These are phyloP conservation scores for Cyphomyrmex costatus DNA, from an alignment of 1,140 invertebrate genomes.

Conservation along the genomic window DNA sequence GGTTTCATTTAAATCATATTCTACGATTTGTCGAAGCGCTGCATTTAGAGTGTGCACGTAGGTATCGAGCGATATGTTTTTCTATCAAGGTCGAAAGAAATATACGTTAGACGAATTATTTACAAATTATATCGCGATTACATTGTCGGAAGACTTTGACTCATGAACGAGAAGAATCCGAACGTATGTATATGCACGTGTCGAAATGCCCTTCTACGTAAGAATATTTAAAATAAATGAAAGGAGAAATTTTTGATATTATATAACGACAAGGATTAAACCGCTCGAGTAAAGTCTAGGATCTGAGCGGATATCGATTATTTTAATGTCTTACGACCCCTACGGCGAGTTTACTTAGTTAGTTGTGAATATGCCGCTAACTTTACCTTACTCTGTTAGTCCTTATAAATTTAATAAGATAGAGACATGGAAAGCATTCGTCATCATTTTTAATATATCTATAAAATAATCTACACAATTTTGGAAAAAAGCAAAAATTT, in stretches of 20 bases:
- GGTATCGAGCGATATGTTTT: constrained; percentile 51
- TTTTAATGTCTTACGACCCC: constrained; percentile 48
- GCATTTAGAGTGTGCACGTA: constrained; percentile 36
- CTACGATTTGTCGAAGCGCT: constrained; percentile 32
- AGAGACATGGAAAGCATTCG: constrained; percentile 39
- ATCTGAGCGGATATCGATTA: constrained; percentile 46
- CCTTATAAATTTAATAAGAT: constrained; percentile 48
- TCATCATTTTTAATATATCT: constrained; percentile 23
- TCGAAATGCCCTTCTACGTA: not conserved
- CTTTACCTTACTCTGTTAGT: constrained; percentile 48
- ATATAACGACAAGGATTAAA: constrained; percentile 28
- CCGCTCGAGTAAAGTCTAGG: constrained; percentile 29
- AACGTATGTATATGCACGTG: not conserved
- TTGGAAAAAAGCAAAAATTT: not conserved
- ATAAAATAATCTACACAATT: not conserved
- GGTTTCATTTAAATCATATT: constrained; percentile 64
- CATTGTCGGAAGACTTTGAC: not conserved
- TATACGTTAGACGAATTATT: constrained; percentile 21
- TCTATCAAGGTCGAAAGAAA: constrained; percentile 54
- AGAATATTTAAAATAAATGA: constrained; percentile 19
- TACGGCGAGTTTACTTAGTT: constrained; percentile 40
- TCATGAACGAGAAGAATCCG: not conserved
- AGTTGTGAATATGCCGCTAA: constrained; percentile 51
- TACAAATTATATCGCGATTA: not conserved
- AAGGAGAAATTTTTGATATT: constrained; percentile 40